phyloP scores from a whole-genome alignment of 2,888 invertebrate species.

The Epinotia nisella region DNA sequence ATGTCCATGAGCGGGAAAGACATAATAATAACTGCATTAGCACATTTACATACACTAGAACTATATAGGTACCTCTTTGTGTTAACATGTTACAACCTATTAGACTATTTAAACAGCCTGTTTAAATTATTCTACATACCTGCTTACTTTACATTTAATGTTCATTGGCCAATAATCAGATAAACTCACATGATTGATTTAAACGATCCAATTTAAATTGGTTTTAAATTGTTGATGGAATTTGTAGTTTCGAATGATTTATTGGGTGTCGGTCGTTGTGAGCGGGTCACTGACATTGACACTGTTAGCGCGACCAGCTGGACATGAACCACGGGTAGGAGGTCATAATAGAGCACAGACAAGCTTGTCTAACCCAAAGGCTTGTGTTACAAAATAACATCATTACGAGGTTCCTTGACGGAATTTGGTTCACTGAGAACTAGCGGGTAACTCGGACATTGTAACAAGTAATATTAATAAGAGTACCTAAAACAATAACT shows the following conservation, averaged over 20 bases:
- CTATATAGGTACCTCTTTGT: no score
- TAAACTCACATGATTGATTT: constrained; percentile 25
- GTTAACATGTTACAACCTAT: no score
- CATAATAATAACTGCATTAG: no score
- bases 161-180: constrained; percentile 1
- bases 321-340: constrained; percentile 12
- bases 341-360: constrained; percentile 8
- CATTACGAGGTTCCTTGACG: no score
- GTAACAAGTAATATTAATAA: no score
- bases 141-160: constrained; percentile 17
- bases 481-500: no score
- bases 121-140: not conserved
- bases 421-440: no score
- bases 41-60: no score
- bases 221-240: constrained; percentile 25
- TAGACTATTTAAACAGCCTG: no score
- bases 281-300: constrained; percentile 61
- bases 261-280: constrained; percentile 25
- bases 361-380: not conserved
- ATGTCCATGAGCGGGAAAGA: no score
- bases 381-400: not conserved
- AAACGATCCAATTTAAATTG: constrained; percentile 27
- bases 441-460: no score
- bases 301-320: constrained; percentile 49
- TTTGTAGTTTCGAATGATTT: constrained; percentile 30